These are phyloP conservation scores for Sarcophaga bullata DNA, from an alignment of 1,140 invertebrate species.

Conservation along the genomic window DNA sequence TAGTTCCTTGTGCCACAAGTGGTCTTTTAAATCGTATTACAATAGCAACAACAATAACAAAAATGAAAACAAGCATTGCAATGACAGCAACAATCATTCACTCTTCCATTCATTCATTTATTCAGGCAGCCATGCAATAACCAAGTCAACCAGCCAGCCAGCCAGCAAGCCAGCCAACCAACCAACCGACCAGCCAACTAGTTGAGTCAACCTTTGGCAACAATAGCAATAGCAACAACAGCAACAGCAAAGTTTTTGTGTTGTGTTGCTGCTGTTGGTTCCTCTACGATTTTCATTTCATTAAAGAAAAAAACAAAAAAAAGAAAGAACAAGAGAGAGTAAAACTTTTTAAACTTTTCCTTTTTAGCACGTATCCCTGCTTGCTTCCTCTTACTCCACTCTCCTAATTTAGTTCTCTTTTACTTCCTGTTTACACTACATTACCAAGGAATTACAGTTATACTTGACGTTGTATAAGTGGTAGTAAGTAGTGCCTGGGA, in stretches of 20 bases:
- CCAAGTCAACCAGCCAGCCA: not conserved
- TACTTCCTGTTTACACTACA: conserved; percentile 14
- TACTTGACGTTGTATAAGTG: not conserved
- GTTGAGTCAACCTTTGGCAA: not conserved
- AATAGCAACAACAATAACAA: not conserved
- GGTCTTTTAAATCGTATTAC: not conserved
- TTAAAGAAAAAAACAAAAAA: not conserved
- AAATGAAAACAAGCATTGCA: not conserved
- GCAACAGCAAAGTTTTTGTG: not conserved
- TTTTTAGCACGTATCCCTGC: not conserved
- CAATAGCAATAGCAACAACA: not conserved
- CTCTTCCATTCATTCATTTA: not conserved
- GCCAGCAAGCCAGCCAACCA: not conserved
- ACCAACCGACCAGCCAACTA: not conserved
- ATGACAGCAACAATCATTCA: not conserved
- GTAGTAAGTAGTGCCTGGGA: not conserved
- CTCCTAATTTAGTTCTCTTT: not conserved
- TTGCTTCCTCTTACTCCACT: not conserved
- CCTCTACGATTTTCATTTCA: not conserved
- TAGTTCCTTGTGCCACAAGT: not conserved
- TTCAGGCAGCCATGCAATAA: not conserved
- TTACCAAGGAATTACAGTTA: conserved; percentile 19
- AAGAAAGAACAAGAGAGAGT: too few relatives aligned
- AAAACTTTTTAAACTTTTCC: conserved; percentile 13
- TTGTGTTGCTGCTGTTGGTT: not conserved